phyloP scores from a whole-genome alignment of 2,888 invertebrate species.

The Eledone cirrhosa region DNA sequence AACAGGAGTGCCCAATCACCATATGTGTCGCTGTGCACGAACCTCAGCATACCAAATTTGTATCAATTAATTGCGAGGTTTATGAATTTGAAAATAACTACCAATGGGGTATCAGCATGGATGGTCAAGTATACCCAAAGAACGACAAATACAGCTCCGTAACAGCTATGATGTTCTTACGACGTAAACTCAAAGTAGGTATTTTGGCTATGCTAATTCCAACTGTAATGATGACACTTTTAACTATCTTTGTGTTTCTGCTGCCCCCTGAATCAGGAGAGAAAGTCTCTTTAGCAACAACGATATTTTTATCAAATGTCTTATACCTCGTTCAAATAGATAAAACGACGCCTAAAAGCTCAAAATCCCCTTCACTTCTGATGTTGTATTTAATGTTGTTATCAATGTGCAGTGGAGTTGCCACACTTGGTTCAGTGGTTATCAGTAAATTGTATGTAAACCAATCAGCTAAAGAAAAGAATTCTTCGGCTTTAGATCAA shows the following conservation, averaged over 20 bases:
- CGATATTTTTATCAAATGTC: slow-evolving; percentile 28
- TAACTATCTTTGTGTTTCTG: slow-evolving; percentile 28
- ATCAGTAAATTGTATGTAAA: neutral
- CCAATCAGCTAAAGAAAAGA: neutral
- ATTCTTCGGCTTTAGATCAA: no score
- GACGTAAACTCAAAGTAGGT: neutral
- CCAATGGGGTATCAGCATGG: neutral
- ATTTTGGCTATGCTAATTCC: neutral
- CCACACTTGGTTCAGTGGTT: neutral
- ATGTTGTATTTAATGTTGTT: neutral
- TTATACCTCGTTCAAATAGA: slow-evolving; percentile 31
- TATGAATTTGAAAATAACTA: neutral
- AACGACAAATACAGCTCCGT: neutral
- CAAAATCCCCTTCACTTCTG: neutral
- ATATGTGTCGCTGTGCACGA: neutral
- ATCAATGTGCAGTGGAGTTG: neutral
- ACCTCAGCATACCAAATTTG: neutral
- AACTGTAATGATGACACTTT: neutral
- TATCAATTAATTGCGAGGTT: neutral
- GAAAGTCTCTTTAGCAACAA: slow-evolving; percentile 12
- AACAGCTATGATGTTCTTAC: neutral
- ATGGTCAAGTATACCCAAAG: neutral
- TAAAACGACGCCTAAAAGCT: neutral
- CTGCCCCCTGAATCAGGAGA: slow-evolving; percentile 28
- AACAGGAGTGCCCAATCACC: neutral